Conservation (phyloP, 2,888 invertebrate genomes). For the Metalampra italica region DNA sequence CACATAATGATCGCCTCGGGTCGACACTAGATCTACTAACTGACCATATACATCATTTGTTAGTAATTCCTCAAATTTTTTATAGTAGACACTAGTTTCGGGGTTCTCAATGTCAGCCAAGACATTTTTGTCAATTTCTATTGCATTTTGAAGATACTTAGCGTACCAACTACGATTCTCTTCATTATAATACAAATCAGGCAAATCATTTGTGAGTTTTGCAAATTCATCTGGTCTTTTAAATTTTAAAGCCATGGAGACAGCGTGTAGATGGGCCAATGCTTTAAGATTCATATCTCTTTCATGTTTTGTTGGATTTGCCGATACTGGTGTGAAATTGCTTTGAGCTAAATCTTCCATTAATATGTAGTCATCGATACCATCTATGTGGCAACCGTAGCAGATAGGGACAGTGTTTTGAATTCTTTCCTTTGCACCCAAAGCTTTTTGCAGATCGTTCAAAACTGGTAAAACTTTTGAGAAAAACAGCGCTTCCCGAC, state of each 20-base stretch:
- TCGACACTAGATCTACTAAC: conserved; percentile 24
- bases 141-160: conserved; percentile 32
- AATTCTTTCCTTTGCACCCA: conserved; percentile 38
- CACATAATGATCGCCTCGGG: conserved; percentile 28
- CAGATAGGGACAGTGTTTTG: conserved; percentile 34
- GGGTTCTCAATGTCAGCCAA: conserved; percentile 33
- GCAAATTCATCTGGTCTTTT: conserved; percentile 34
- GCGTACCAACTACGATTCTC: conserved; percentile 37
- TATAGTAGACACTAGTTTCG: conserved; percentile 33
- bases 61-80: conserved; percentile 34
- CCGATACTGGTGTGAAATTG: conserved; percentile 25
- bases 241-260: conserved; percentile 37
- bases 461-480: conserved; percentile 34
- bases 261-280: conserved; percentile 49
- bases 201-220: conserved; percentile 25
- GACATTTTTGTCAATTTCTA: conserved; percentile 33
- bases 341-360: conserved; percentile 42
- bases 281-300: conserved; percentile 32
- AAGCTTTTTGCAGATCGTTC: conserved; percentile 29
- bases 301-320: conserved; percentile 25
- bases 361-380: conserved; percentile 41
- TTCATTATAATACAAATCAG: conserved; percentile 40
- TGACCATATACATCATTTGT: conserved; percentile 36
- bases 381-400: conserved; percentile 36
- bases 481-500: conserved; percentile 41